Conservation (phyloP, 2,888 invertebrate species). For the Hirtodrosophila confusa region DNA sequence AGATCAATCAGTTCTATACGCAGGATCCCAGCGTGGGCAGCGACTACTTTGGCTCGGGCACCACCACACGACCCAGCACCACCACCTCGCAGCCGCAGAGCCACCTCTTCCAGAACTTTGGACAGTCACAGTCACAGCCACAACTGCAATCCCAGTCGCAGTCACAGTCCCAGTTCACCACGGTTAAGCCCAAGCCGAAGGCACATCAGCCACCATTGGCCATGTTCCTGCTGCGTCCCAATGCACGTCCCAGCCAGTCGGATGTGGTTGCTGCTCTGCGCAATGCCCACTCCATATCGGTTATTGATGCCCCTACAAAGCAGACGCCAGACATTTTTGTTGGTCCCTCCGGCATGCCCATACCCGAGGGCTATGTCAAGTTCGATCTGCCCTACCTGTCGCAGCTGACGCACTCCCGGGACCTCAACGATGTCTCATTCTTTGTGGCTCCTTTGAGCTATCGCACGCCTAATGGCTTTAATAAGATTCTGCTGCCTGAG, state of each 20-base stretch:
- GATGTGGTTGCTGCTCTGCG: slow-evolving; percentile 90
- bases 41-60: slow-evolving; percentile 68
- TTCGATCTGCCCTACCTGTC: slow-evolving; percentile 93
- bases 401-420: slow-evolving; percentile 84
- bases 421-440: slow-evolving; percentile 91
- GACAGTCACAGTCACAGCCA: slow-evolving; percentile 63
- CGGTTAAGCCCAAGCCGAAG: slow-evolving; percentile 87
- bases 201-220: slow-evolving; percentile 94
- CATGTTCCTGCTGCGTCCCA: slow-evolving; percentile 88
- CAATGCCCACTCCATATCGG: slow-evolving; percentile 90
- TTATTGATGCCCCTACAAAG: slow-evolving; percentile 89
- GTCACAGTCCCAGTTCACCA: slow-evolving; percentile 78
- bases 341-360: slow-evolving; percentile 90
- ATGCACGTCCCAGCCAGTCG: slow-evolving; percentile 85
- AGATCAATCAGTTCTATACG: slow-evolving; percentile 84
- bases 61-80: slow-evolving; percentile 79
- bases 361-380: slow-evolving; percentile 90
- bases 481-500: slow-evolving; percentile 93
- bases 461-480: slow-evolving; percentile 92
- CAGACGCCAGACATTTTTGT: slow-evolving; percentile 91
- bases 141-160: slow-evolving; percentile 83
- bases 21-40: slow-evolving; percentile 75
- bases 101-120: slow-evolving; percentile 76
- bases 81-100: slow-evolving; percentile 76
- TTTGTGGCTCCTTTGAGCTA: slow-evolving; percentile 94